Conservation (phyloP, 2,888 invertebrate genomes). For the Helobdella robusta region DNA sequence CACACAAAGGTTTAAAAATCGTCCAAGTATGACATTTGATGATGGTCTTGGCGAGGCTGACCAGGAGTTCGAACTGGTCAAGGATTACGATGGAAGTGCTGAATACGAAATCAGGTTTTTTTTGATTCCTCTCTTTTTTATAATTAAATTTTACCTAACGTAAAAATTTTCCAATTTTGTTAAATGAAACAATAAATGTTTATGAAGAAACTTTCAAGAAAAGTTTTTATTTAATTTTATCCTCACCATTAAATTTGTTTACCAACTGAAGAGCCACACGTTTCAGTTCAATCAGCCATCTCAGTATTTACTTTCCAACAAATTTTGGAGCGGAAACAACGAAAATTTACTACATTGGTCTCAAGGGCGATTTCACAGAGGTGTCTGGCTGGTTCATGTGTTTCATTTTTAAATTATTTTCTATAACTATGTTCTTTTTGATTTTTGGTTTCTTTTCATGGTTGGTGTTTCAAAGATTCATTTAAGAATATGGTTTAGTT, state of each 20-base stretch:
- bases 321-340: constrained; percentile 63
- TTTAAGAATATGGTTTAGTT: too few relatives aligned
- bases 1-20: constrained; percentile 71
- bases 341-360: constrained; percentile 81
- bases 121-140: background rate
- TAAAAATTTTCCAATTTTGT: too few relatives aligned
- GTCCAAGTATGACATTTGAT: constrained; percentile 88
- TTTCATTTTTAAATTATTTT: constrained; percentile 9
- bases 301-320: constrained; percentile 77
- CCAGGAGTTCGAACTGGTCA: constrained; percentile 77
- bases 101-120: constrained; percentile 79
- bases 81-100: constrained; percentile 66
- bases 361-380: constrained; percentile 81
- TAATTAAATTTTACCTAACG: background rate
- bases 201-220: too few relatives aligned
- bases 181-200: too few relatives aligned
- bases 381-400: constrained; percentile 36
- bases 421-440: background rate
- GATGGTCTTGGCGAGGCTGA: constrained; percentile 62
- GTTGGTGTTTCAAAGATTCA: too few relatives aligned
- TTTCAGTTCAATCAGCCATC: constrained; percentile 78
- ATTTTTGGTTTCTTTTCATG: too few relatives aligned
- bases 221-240: too few relatives aligned
- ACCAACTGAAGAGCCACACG: constrained; percentile 76
- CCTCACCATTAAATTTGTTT: too few relatives aligned